phyloP scores from a whole-genome alignment of 2,888 invertebrate genomes.

The Allophyes oxyacanthae region DNA sequence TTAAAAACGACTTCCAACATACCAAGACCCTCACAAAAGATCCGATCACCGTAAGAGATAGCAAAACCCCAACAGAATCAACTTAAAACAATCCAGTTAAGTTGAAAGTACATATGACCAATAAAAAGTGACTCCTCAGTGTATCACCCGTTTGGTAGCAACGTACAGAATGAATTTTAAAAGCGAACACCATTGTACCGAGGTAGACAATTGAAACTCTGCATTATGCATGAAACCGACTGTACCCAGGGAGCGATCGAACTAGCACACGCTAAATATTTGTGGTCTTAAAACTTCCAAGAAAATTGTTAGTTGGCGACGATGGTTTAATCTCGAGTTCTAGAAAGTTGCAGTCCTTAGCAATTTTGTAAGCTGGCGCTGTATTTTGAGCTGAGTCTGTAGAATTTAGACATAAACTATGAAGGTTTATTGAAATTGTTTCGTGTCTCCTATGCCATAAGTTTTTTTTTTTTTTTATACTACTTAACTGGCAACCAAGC shows the following conservation, averaged over 20 bases:
- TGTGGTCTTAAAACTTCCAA: constrained; percentile 59
- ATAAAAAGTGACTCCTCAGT: constrained; percentile 61
- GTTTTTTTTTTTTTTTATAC: no score
- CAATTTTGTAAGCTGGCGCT: constrained; percentile 19
- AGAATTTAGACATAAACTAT: background rate
- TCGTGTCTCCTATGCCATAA: no score
- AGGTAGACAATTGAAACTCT: constrained; percentile 79
- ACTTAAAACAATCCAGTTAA: constrained; percentile 23
- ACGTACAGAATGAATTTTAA: constrained; percentile 76
- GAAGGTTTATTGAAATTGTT: no score
- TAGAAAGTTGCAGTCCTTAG: constrained; percentile 24
- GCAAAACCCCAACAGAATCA: constrained; percentile 11
- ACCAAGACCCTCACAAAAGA: no score
- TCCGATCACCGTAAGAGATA: no score
- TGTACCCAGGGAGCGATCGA: constrained; percentile 61
- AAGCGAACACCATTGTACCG: constrained; percentile 59
- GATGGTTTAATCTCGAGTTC: constrained; percentile 43
- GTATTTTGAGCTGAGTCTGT: constrained; percentile 4
- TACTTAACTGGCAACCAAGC: no score
- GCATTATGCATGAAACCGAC: constrained; percentile 77
- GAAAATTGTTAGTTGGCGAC: constrained; percentile 50
- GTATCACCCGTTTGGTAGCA: constrained; percentile 52
- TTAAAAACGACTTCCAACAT: no score
- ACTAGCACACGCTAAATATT: constrained; percentile 66
- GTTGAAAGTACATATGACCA: constrained; percentile 58